Evolutionary conservation across 2,888 invertebrate genomes (phyloP), one percentile per base, ranked within the genome.

Genomic region (Tetranychus piercei): DNA sequence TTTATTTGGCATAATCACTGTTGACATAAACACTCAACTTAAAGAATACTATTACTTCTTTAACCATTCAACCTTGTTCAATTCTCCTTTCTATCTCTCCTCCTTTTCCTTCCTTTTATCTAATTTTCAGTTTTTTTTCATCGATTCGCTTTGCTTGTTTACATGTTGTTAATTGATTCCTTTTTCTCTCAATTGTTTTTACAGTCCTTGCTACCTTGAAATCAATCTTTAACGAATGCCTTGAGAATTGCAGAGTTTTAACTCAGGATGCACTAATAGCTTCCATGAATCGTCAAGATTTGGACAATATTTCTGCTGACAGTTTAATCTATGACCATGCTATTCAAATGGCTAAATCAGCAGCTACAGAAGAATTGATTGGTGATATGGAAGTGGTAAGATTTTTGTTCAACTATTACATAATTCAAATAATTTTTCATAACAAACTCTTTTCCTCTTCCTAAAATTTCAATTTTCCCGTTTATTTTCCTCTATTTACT

Each of bases 281-380:
- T 20, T 23, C 20, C 34, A 20, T 69, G 22, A 91, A 89, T 76
- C 83, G 84, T 76, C 82, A 83, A 9, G 79, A 80, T 9, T 80
- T 81, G 76, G 79, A 79, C 8, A 79, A 79, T 66, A 80, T 85
- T 76, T 92, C 92, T 76, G 96, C 96, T 77, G 97, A 99, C 82
- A 91, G 92, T 82, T 90, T 99, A 78, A 88, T 99, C 77, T 99
- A 97, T 84, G 91, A 94, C 82, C 92, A 99, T 84, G 97, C 99
- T 78, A 91, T 99, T 80, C 92, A 96, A 84, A 90, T 97, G 90
- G 99, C 97, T 84, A 96, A 97, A 85, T 89, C 92, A 80, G 99
- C 97, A 77, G 97, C 97, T 64, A 85, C 97, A 80, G 96, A 97
- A 83, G 99, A 99, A 85, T 84, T 99, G 80, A 92, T 96, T 83